phyloP scores from a whole-genome alignment of 2,888 invertebrate species.

The Willowsia nigromaculata region DNA sequence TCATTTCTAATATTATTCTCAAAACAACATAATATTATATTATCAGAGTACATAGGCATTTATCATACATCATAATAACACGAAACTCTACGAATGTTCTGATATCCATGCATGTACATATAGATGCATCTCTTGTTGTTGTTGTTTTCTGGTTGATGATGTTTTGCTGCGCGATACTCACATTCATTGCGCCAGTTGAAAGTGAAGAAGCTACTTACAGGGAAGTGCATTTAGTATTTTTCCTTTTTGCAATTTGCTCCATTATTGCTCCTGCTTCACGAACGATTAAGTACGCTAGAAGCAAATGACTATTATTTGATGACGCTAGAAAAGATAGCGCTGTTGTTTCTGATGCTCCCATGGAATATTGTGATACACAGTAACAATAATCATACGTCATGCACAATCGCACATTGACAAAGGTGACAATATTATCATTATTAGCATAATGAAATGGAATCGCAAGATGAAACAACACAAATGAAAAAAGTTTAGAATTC shows the following conservation, averaged over 20 bases:
- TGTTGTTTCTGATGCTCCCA: no score
- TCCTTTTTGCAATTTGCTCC: not conserved
- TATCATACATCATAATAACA: no score
- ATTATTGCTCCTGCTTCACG: not conserved
- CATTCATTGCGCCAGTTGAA: not conserved
- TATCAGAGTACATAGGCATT: no score
- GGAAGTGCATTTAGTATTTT: slow-evolving; percentile 26
- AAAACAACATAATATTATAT: no score
- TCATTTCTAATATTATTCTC: no score
- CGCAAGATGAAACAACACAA: no score
- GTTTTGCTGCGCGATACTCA: not conserved
- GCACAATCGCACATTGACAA: not conserved
- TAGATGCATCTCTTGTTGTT: not conserved
- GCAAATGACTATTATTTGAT: not conserved
- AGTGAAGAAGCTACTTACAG: not conserved
- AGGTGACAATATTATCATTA: not conserved
- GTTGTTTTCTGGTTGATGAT: not conserved
- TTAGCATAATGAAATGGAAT: not conserved
- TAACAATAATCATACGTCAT: not conserved
- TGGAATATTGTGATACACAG: not conserved
- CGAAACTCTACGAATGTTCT: not conserved
- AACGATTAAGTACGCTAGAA: slow-evolving; percentile 8
- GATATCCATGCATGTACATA: not conserved
- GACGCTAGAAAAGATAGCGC: not conserved
- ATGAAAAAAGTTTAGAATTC: no score